phyloP scores from a whole-genome alignment of 2,888 invertebrate genomes.

The Tiliacea citrago region DNA sequence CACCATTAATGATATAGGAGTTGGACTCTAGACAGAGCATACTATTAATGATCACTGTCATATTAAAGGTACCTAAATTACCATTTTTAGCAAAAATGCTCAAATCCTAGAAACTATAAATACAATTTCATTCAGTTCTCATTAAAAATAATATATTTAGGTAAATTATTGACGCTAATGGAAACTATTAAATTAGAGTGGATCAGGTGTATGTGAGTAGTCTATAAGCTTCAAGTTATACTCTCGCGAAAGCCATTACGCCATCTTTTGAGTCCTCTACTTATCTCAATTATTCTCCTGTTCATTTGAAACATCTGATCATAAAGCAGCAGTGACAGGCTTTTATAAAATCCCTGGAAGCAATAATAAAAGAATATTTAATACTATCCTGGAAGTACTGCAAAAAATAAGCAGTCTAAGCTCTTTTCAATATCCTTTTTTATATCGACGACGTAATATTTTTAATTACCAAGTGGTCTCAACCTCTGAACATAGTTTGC shows the following conservation, averaged over 20 bases:
- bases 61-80: too few species aligned
- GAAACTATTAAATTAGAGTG: conserved; percentile 5
- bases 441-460: background rate
- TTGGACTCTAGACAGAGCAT: background rate
- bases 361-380: conserved; percentile 24
- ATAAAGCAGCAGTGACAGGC: conserved; percentile 12
- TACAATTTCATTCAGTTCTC: background rate
- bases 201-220: background rate
- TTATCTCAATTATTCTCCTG: conserved; percentile 33
- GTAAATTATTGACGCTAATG: background rate
- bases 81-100: background rate
- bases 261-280: conserved; percentile 24
- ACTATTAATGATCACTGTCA: background rate
- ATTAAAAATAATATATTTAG: background rate
- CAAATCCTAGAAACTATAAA: background rate
- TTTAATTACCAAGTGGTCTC: background rate
- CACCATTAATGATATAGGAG: background rate
- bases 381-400: background rate
- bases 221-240: conserved; percentile 38
- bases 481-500: background rate
- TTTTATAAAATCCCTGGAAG: conserved; percentile 25
- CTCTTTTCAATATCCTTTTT: background rate
- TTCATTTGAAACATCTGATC: conserved; percentile 35
- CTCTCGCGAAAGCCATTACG: conserved; percentile 36
- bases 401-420: background rate